phyloP scores from a whole-genome alignment of 2,888 invertebrate genomes.

The Incurvaria masculella region DNA sequence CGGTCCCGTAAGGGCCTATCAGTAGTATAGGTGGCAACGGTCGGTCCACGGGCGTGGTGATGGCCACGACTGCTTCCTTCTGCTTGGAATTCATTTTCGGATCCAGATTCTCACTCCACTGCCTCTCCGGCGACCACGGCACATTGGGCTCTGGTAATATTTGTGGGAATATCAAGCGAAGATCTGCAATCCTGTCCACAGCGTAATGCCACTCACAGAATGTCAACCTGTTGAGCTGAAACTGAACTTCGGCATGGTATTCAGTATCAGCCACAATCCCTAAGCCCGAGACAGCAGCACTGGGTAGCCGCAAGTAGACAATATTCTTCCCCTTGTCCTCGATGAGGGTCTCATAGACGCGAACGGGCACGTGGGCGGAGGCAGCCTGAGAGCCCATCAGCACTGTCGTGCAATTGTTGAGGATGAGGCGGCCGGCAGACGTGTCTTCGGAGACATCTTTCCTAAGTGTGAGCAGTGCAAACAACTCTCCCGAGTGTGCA shows the following conservation, averaged over 20 bases:
- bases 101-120: constrained; percentile 64
- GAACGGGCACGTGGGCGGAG: constrained; percentile 23
- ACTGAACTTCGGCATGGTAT: constrained; percentile 70
- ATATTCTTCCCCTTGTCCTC: constrained; percentile 78
- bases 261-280: constrained; percentile 60
- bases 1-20: constrained; percentile 83
- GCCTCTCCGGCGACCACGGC: constrained; percentile 66
- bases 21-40: constrained; percentile 69
- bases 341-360: constrained; percentile 71
- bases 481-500: constrained; percentile 71
- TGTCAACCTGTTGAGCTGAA: constrained; percentile 74
- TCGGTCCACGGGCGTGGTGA: constrained; percentile 62
- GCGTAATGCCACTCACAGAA: constrained; percentile 85
- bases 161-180: constrained; percentile 70
- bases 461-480: constrained; percentile 67
- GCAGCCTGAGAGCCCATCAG: constrained; percentile 44
- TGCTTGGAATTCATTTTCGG: constrained; percentile 71
- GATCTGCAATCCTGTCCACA: constrained; percentile 70
- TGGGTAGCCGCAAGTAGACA: constrained; percentile 70
- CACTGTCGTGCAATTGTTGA: constrained; percentile 72
- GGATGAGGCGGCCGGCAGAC: constrained; percentile 72
- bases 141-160: constrained; percentile 60
- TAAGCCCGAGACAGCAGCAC: constrained; percentile 61
- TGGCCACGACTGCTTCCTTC: constrained; percentile 73
- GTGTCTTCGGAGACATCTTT: constrained; percentile 80